Base-by-base conservation (phyloP, 2,888 invertebrate genomes). In the Kryphioiulus occultus region DNA sequence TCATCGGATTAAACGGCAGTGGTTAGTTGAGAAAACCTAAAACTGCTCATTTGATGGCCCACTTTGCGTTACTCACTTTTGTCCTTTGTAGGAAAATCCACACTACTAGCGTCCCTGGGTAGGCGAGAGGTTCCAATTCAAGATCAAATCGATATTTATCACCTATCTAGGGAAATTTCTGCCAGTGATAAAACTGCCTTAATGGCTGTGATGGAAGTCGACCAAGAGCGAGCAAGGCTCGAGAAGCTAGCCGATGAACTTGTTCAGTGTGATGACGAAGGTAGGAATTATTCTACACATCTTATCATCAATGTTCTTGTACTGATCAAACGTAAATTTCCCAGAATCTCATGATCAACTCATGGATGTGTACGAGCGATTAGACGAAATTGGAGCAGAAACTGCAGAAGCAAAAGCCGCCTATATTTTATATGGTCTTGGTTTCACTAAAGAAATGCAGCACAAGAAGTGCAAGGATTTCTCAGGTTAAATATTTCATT, bases 171-270 rank as follows among this genome's bases (percentile, higher is more conserved):
- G 86, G 99, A 99, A 93, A 99, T 99, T 95, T 96, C 98, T 0
- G 99, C 99, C n/a, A 97, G 97, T 89, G 96, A 98, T 91, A 99
- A 99, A 93, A 95, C 96, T 17, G 99, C 99, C 3, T 93, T 99
- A 87, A 94, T 98, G 92, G 97, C 98, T 92, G 99, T 99, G 59
- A 97, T 99, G 96, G 99, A 99, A 92, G 99, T 99, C 0, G 99
- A 99, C 91, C 95, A 97, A 91, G 99, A 99, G 91, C 94, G 99
- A 87, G 93, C 97, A 87, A 94, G 96, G 89, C 93, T 99, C 86
- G 99, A 99, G 92, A 95, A 95, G 91, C 93, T 99, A 85, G 98
- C 98, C 0, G 99, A 99, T 91, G 95, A 95, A 91, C 93, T 99
- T 89, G 95, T 96, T 0, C 94, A 96, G 83, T 95, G 95, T 91